These are phyloP conservation scores for Pterois miles DNA, from an alignment of 2,797 vertebrate species.

Conservation along the genomic window DNA sequence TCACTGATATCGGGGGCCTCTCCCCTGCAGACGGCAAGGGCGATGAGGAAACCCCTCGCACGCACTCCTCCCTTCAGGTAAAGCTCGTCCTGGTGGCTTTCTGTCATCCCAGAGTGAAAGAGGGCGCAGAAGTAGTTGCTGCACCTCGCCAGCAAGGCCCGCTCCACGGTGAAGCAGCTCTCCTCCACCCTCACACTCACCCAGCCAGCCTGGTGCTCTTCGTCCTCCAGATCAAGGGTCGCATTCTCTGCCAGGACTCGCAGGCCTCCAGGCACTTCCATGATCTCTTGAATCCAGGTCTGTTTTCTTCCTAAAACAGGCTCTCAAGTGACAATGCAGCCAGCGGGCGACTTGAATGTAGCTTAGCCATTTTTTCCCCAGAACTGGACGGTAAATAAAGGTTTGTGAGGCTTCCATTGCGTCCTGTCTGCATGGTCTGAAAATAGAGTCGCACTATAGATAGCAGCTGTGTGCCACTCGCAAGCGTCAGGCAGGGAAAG, in stretches of 20 bases:
- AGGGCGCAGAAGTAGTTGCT: constrained; percentile 94
- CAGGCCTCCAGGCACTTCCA: constrained; percentile 57
- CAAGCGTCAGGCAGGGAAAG: constrained; percentile 62
- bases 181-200: constrained; percentile 88
- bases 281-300: constrained; percentile 35
- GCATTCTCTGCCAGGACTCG: constrained; percentile 36
- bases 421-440: constrained; percentile 66
- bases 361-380: constrained; percentile 49
- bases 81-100: constrained; percentile 87
- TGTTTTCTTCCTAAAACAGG: constrained; percentile 35
- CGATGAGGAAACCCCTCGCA: constrained; percentile 86
- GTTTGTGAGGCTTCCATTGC: constrained; percentile 58
- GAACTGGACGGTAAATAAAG: constrained; percentile 62
- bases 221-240: constrained; percentile 30
- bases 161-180: constrained; percentile 86
- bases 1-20: constrained; percentile 82
- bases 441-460: constrained; percentile 84
- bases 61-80: constrained; percentile 84
- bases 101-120: constrained; percentile 94
- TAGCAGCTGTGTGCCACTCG: constrained; percentile 71
- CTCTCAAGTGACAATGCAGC: constrained; percentile 42
- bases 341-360: constrained; percentile 17
- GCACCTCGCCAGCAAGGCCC: constrained; percentile 81
- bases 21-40: constrained; percentile 87
- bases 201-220: constrained; percentile 19